Evolutionary conservation across 1,140 invertebrate genomes (phyloP), one percentile per base, ranked within the genome.

Genomic region (Drosophila gunungcola): DNA sequence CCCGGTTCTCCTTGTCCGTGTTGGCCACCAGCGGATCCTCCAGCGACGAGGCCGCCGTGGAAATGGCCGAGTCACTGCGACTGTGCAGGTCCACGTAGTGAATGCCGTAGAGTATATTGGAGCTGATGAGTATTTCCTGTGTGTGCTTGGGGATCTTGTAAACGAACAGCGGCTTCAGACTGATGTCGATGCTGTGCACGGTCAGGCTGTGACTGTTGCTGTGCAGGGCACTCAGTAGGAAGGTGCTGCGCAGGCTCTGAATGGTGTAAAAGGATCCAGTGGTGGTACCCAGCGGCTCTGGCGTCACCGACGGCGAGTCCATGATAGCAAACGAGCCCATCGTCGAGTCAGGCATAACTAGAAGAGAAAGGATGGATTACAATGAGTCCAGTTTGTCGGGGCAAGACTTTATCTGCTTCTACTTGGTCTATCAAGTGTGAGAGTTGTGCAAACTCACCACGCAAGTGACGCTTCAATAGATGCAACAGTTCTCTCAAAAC

Each of bases 151-250:
- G 94, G 64, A 97, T 92, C 93, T 95, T 96, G 91, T 96, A 95
- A 4, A 95, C 93, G 91, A 95, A 95, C 52, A 96, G 80, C 4
- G 96, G 95, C 65, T 94, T 94, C 46, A 94, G 92, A 68, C 95
- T 94, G 42, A 95, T 93, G 83, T 95, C 94, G 63, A 95, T 94
- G 83, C 93, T 94, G 78, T 95, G 94, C 72, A 95, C 92, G n/a
- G 92, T 91, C 29, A 93, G 46, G 36, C 81, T 92, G 72, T 91
- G 82, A n/a, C 90, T 91, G 13, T 80, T 83, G 57, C 78, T 80
- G 49, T 92, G 92, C n/a, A 93, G 53, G 1, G 91, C 92, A 58
- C 91, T 92, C 9, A 93, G 34, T 39, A 93, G 63, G 60, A 91
- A 88, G 39, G 90, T 91, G 69, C 80, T 90, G 29, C 91, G 86